Evolutionary conservation across 2,797 vertebrate species (phyloP).

Genomic region (Ciconia nigra): DNA sequence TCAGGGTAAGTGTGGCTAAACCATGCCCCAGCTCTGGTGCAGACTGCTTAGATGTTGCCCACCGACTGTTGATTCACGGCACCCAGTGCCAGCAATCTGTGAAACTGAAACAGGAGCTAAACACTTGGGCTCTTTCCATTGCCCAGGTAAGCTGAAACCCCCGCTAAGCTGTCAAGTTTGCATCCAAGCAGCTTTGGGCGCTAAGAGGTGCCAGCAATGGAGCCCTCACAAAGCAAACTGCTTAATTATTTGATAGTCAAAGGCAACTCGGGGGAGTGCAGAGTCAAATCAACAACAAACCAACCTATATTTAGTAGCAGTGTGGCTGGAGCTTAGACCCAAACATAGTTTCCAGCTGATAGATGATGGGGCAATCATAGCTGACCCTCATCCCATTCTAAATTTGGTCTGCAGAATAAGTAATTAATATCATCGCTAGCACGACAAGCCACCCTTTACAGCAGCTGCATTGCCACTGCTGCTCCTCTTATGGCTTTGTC

Average conservation of each 20-base stretch:
- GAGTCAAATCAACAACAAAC: slow-evolving; percentile 47
- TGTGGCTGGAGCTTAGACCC: slow-evolving; percentile 37
- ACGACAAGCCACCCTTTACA: neutral
- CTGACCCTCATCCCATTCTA: slow-evolving; percentile 49
- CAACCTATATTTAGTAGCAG: slow-evolving; percentile 57
- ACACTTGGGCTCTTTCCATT: slow-evolving; percentile 36
- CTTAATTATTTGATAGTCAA: slow-evolving; percentile 61
- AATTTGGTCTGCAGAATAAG: slow-evolving; percentile 56
- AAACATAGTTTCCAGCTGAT: slow-evolving; percentile 66
- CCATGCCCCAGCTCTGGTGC: neutral
- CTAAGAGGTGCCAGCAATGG: neutral
- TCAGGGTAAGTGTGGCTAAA: neutral
- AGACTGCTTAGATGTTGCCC: neutral
- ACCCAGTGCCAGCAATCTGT: slow-evolving; percentile 25
- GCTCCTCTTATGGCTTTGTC: slow-evolving; percentile 13
- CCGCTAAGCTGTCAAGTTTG: slow-evolving; percentile 28
- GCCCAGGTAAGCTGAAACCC: slow-evolving; percentile 50
- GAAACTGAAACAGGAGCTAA: slow-evolving; percentile 45
- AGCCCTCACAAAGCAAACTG: slow-evolving; percentile 34
- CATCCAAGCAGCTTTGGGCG: slow-evolving; percentile 34
- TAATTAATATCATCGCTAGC: slow-evolving; percentile 44
- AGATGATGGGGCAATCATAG: slow-evolving; percentile 51
- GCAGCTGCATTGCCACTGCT: slow-evolving; percentile 44
- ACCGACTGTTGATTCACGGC: neutral
- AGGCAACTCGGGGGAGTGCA: neutral